Base-by-base conservation (phyloP, 2,797 vertebrate species). In the Chloroceryle inda region DNA sequence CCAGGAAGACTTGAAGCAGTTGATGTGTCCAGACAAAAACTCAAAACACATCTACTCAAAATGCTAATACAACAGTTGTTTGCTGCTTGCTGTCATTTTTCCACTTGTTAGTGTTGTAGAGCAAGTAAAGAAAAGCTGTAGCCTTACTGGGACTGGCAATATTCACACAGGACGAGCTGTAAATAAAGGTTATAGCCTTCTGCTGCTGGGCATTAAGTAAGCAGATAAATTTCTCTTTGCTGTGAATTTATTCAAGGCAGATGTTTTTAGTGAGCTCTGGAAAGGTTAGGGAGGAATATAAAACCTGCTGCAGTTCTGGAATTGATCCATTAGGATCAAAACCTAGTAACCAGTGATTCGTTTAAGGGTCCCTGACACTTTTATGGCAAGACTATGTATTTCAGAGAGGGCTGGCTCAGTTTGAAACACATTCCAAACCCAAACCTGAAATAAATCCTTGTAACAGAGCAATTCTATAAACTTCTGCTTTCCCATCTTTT, bases 241-340 rank as follows among this genome's bases (percentile, higher is more conserved):
- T 95, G 77, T 95, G 85, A 61, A 91, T 93, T 97, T 96, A 97
- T 95, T 96, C 82, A 95, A 95, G 92, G 53, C 97, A 97, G 92
- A 96, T 97, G 94, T 97, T 97, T 94, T 95, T 94, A 85, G 64
- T 85, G 92, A 95, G 84, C 42, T 90, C 90, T 96, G 93, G 83
- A 92, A 95, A 93, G 78, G 49, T 89, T 96, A 78, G 56, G n/a
- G 67, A 92, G 85, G 75, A 94, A 95, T 94, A 93, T 94, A 95
- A 97, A 97, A 97, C 88, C 93, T 97, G 95, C 95, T 97, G 79
- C 93, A 97, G 89, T 95, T 97, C 93, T 97, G 96, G 96, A 97
- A 94, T 83, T 89, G 88, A 92, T 96, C 96, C 95, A 96, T 83
- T 83, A 91, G 91, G 92, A 94, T 96, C 94, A 96, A 96, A 95